Percentiles rank a stretch among this genome's conserved stretches.
phyloP scores from a whole-genome alignment of 2,888 invertebrate species.

The Cistogaster globosa region DNA sequence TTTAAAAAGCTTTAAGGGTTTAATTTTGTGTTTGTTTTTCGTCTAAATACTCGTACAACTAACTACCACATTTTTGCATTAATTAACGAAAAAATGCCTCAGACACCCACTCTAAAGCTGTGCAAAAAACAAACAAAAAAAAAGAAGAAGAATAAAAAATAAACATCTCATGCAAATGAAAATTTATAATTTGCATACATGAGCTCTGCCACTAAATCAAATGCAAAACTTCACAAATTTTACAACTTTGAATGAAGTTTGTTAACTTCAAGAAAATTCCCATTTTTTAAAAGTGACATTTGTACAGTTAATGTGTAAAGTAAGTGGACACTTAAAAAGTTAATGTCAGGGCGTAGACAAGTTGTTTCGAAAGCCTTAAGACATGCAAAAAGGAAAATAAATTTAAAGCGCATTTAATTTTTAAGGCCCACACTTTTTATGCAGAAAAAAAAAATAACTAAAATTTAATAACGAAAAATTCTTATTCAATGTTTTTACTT shows the following conservation, averaged over 20 bases:
- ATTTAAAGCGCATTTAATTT: too few relatives aligned
- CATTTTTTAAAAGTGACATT: slow-evolving; percentile 40
- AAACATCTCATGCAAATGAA: slow-evolving; percentile 25
- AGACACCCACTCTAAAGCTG: slow-evolving; percentile 50
- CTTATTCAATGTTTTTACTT: too few relatives aligned
- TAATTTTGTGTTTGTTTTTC: slow-evolving; percentile 32
- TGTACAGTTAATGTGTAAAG: slow-evolving; percentile 52
- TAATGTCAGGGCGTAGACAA: slow-evolving; percentile 30
- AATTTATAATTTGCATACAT: slow-evolving; percentile 61
- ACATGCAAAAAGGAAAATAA: neutral
- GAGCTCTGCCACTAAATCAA: slow-evolving; percentile 46
- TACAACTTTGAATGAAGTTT: slow-evolving; percentile 52
- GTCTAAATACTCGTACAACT: slow-evolving; percentile 30
- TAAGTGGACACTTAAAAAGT: slow-evolving; percentile 52
- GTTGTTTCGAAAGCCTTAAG: too few relatives aligned
- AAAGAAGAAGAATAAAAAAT: slow-evolving; percentile 10
- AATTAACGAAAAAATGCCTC: slow-evolving; percentile 24
- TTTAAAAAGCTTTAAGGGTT: slow-evolving; percentile 65
- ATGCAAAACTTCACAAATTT: slow-evolving; percentile 54
- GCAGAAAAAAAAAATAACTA: neutral
- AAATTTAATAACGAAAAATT: too few relatives aligned
- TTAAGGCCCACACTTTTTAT: too few relatives aligned
- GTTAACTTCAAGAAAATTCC: slow-evolving; percentile 31
- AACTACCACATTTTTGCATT: slow-evolving; percentile 56
- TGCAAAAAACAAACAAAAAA: neutral